A percentile compares a stretch with the other conserved stretches of the same genome.
These are phyloP conservation scores for Hypselothyrea guttata DNA, from an alignment of 2,888 invertebrate genomes.

Conservation along the genomic window DNA sequence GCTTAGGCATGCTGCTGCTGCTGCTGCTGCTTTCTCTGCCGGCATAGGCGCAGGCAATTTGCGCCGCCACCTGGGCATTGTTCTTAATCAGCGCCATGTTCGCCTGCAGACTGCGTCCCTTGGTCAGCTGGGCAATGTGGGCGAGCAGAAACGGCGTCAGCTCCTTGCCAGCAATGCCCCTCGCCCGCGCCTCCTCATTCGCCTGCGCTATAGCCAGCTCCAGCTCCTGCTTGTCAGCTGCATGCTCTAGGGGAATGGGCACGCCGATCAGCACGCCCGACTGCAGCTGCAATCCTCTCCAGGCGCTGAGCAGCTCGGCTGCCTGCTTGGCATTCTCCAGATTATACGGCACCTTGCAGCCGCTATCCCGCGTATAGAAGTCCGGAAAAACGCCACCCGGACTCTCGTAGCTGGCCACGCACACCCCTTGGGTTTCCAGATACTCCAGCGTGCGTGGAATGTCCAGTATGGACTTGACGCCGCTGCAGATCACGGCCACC, in stretches of 20 bases:
- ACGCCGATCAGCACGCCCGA: conserved; percentile 94
- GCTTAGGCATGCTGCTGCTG: neutral
- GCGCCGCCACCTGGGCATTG: conserved; percentile 92
- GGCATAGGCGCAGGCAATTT: conserved; percentile 87
- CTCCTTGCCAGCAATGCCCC: conserved; percentile 90
- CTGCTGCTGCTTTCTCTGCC: neutral
- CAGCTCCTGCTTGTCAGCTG: conserved; percentile 84
- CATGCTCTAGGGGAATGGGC: conserved; percentile 90
- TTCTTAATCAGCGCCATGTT: conserved; percentile 97
- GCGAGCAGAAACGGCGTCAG: conserved; percentile 95
- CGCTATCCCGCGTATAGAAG: conserved; percentile 93
- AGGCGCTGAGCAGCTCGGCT: conserved; percentile 87
- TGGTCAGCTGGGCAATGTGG: conserved; percentile 90
- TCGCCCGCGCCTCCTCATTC: conserved; percentile 84
- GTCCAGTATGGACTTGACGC: conserved; percentile 98
- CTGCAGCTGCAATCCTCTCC: conserved; percentile 84
- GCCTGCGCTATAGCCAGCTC: conserved; percentile 89
- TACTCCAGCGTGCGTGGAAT: conserved; percentile 96
- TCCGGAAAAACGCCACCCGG: conserved; percentile 91
- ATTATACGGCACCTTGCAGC: conserved; percentile 87
- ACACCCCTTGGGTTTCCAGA: conserved; percentile 97
- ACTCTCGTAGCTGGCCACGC: conserved; percentile 90
- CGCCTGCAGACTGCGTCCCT: conserved; percentile 90
- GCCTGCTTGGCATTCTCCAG: conserved; percentile 86
- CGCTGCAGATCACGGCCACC: conserved; percentile 96